Conservation (phyloP, 2,113 vertebrate species). For the Sardina pilchardus region DNA sequence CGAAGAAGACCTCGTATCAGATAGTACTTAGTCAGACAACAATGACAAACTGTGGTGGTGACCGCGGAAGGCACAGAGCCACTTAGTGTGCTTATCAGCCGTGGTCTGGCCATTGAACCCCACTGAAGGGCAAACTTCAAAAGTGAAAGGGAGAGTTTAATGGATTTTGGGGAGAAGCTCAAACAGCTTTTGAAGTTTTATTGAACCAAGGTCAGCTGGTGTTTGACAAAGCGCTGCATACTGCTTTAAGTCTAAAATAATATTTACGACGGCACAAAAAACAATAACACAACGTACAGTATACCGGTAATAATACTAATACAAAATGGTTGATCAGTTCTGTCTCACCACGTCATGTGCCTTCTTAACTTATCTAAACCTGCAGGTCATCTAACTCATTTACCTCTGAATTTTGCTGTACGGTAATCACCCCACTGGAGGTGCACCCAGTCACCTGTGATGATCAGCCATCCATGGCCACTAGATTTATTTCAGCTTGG, state of each 20-base stretch:
- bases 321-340: not conserved
- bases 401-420: not conserved
- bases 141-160: constrained; percentile 25
- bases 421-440: constrained; percentile 3
- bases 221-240: not conserved
- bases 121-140: constrained; percentile 41
- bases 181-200: constrained; percentile 35
- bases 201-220: not conserved
- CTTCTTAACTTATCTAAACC: not conserved
- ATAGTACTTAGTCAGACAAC: not conserved
- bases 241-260: not conserved
- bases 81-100: constrained; percentile 47
- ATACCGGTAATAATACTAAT: not conserved
- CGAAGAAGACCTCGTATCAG: not conserved
- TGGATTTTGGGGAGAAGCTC: not conserved
- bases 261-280: not conserved
- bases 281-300: not conserved
- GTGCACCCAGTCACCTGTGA: constrained; percentile 24
- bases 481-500: constrained; percentile 27
- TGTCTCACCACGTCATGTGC: not conserved
- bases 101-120: constrained; percentile 37
- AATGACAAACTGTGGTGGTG: constrained; percentile 27
- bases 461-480: constrained; percentile 34
- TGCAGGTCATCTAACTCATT: not conserved
- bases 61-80: constrained; percentile 20